Percentiles rank a stretch among this genome's conserved stretches.
Conservation (phyloP, 2,113 vertebrate species). For the Budorcas taxicolor region DNA sequence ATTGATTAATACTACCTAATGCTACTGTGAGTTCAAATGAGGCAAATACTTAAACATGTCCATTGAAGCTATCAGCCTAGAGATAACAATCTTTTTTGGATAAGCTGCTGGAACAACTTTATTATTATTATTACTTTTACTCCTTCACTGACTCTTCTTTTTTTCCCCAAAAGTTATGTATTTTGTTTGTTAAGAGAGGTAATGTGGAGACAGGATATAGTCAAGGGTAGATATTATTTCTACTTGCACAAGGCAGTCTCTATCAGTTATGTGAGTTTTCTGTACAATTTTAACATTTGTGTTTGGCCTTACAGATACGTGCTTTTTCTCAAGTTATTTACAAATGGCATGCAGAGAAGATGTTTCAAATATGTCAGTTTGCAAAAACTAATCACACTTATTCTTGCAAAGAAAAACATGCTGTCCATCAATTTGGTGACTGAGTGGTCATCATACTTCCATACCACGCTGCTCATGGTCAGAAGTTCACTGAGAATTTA, state of each 20-base stretch:
- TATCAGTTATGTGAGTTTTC: neutral
- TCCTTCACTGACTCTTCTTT: neutral
- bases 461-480: neutral
- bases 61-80: neutral
- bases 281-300: neutral
- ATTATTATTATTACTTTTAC: neutral
- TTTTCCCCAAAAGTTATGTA: neutral
- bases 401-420: neutral
- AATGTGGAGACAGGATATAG: neutral
- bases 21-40: neutral
- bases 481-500: neutral
- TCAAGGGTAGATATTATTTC: neutral
- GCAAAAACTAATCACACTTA: neutral
- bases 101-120: neutral
- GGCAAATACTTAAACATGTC: neutral
- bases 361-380: neutral
- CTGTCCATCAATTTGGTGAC: neutral
- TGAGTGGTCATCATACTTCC: neutral
- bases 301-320: neutral
- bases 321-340: neutral
- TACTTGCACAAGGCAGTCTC: neutral
- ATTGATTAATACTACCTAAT: neutral
- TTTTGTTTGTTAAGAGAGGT: neutral
- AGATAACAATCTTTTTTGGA: neutral
- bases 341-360: neutral